Evolutionary conservation across 2,113 vertebrate species (phyloP).

Genomic region (Ctenodactylus gundi): DNA sequence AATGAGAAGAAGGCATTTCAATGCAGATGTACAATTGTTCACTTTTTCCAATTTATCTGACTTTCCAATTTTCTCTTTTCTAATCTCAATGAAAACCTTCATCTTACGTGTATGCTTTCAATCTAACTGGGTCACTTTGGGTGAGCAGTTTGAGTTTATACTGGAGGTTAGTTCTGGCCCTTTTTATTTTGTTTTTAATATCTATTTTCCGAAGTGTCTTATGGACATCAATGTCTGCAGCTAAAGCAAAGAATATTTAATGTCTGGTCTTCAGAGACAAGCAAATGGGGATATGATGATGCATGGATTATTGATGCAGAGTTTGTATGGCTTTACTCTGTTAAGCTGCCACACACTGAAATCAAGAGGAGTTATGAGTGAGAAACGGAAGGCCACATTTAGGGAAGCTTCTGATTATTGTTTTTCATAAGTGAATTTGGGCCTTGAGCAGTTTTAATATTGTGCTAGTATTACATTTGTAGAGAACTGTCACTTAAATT

Average conservation of each 20-base stretch:
- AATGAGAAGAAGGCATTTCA: background rate
- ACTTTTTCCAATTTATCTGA: background rate
- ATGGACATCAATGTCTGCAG: background rate
- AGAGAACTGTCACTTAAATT: slow-evolving; percentile 33
- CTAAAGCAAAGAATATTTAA: background rate
- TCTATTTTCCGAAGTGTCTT: background rate
- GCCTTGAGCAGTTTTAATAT: slow-evolving; percentile 13
- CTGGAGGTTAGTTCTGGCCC: background rate
- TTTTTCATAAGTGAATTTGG: background rate
- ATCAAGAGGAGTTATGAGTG: background rate
- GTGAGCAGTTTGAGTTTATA: background rate
- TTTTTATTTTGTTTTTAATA: too few species aligned
- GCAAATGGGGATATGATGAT: background rate
- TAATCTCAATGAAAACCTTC: background rate
- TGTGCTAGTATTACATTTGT: slow-evolving; percentile 5
- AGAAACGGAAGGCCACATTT: slow-evolving; percentile 20
- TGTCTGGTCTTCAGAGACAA: slow-evolving; percentile 43
- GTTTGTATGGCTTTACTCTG: background rate
- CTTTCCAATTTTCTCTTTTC: background rate
- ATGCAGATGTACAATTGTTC: background rate
- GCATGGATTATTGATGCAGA: background rate
- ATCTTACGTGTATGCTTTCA: background rate
- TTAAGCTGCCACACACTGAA: slow-evolving; percentile 4
- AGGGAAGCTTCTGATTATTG: background rate
- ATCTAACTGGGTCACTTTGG: background rate